These are phyloP conservation scores for Pyrochroa serraticornis DNA, from an alignment of 2,888 invertebrate species.

Conservation along the genomic window DNA sequence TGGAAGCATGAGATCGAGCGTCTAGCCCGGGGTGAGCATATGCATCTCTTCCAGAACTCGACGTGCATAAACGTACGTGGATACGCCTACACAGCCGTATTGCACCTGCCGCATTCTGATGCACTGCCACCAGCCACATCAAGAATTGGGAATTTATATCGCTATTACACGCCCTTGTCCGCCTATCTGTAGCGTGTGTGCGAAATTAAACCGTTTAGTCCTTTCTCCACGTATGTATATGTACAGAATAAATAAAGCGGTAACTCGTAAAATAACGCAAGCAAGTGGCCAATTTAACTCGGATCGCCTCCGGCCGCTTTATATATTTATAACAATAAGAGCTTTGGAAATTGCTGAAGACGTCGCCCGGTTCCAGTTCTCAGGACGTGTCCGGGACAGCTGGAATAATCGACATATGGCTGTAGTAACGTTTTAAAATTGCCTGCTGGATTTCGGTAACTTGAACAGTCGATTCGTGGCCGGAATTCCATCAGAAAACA, in stretches of 20 bases:
- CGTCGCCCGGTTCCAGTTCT: constrained; percentile 25
- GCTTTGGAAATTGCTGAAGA: constrained; percentile 26
- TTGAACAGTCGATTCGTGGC: no score
- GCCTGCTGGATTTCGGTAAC: background rate
- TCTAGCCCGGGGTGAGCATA: constrained; percentile 28
- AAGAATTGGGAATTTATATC: constrained; percentile 39
- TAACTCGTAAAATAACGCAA: constrained; percentile 23
- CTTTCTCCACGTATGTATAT: background rate
- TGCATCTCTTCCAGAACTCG: constrained; percentile 22
- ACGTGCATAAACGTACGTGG: constrained; percentile 1
- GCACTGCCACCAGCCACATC: constrained; percentile 25
- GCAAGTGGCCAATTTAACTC: constrained; percentile 30
- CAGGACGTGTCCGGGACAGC: constrained; percentile 27
- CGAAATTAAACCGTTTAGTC: constrained; percentile 4
- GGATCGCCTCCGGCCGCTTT: constrained; percentile 17
- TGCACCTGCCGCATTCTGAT: constrained; percentile 35
- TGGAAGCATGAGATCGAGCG: constrained; percentile 43
- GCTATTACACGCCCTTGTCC: constrained; percentile 34
- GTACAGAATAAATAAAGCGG: constrained; percentile 23
- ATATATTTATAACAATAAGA: constrained; percentile 26
- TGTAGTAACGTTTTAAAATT: constrained; percentile 20
- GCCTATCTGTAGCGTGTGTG: constrained; percentile 3
- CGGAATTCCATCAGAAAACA: background rate
- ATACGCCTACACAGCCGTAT: constrained; percentile 36
- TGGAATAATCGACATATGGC: constrained; percentile 27